Percentiles rank a stretch among this genome's conserved stretches.
phyloP scores from a whole-genome alignment of 2,797 vertebrate genomes.

The Scarus forsteni region DNA sequence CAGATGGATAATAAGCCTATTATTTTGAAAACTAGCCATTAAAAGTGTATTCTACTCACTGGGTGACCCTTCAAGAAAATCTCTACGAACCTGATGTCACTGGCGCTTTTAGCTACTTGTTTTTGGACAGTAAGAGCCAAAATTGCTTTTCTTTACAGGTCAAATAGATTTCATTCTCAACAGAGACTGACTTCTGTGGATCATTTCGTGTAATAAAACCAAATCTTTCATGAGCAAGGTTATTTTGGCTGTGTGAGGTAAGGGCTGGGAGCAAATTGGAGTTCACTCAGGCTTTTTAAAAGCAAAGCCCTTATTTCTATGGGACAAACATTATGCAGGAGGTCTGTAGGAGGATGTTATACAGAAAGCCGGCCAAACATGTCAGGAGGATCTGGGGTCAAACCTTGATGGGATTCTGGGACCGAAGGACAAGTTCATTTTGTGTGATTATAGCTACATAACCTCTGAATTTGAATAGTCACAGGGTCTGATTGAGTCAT shows the following conservation, averaged over 20 bases:
- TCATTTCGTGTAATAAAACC: constrained; percentile 34
- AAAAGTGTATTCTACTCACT: neutral
- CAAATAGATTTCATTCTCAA: constrained; percentile 20
- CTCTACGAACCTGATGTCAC: neutral
- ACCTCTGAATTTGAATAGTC: constrained; percentile 42
- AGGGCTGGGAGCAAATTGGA: neutral
- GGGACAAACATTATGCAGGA: constrained; percentile 2
- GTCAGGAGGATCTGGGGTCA: constrained; percentile 12
- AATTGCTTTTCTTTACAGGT: constrained; percentile 31
- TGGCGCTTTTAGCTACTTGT: constrained; percentile 16
- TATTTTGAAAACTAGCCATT: too few species aligned
- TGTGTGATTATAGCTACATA: constrained; percentile 31
- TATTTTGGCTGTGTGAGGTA: constrained; percentile 43
- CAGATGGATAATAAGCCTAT: too few species aligned
- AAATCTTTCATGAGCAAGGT: constrained; percentile 26
- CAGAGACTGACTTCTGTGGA: constrained; percentile 32
- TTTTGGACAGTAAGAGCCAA: neutral
- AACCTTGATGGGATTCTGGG: constrained; percentile 17
- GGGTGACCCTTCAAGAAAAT: neutral
- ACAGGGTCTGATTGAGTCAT: constrained; percentile 30
- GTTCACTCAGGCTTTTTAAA: constrained; percentile 22
- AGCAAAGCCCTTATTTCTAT: constrained; percentile 27
- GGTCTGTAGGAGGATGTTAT: neutral
- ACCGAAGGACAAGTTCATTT: constrained; percentile 42
- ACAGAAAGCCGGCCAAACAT: neutral